These are phyloP conservation scores for Microplitis demolitor DNA, from an alignment of 1,140 invertebrate genomes.

Conservation along the genomic window DNA sequence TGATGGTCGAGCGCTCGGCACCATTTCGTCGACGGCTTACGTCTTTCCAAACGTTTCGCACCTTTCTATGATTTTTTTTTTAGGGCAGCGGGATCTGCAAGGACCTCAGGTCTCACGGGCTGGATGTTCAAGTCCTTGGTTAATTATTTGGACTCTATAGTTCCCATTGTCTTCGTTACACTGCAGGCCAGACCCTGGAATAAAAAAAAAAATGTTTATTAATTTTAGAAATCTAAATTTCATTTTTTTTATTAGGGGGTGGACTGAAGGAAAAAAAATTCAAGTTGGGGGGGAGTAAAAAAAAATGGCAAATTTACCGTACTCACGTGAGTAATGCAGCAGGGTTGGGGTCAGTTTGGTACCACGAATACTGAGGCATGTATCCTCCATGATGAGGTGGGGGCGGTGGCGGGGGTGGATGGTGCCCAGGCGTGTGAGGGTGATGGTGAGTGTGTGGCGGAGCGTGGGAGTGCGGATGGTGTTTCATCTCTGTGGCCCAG, in stretches of 20 bases:
- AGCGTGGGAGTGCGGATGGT: conserved; percentile 65
- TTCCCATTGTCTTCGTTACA: conserved; percentile 61
- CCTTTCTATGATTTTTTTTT: no score
- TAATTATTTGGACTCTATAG: not conserved
- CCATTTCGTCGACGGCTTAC: no score
- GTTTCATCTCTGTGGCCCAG: conserved; percentile 76
- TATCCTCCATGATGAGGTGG: conserved; percentile 64
- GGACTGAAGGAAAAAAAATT: not conserved
- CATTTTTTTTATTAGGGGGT: not conserved
- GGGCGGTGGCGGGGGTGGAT: conserved; percentile 61
- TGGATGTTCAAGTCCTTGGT: not conserved
- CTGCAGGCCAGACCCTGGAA: conserved; percentile 68
- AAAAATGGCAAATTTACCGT: conserved; percentile 8
- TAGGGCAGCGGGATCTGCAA: no score
- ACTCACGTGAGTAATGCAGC: conserved; percentile 76
- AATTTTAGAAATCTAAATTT: not conserved
- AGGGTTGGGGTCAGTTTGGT: conserved; percentile 73
- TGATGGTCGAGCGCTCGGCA: no score
- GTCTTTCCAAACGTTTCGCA: no score
- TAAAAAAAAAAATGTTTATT: conserved; percentile 31
- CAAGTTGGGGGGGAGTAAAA: not conserved
- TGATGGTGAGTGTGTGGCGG: conserved; percentile 65
- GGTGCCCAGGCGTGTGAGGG: conserved; percentile 66
- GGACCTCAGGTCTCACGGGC: no score
- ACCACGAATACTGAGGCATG: conserved; percentile 79